Conservation (phyloP, 2,888 invertebrate genomes). For the Myopa testacea region DNA sequence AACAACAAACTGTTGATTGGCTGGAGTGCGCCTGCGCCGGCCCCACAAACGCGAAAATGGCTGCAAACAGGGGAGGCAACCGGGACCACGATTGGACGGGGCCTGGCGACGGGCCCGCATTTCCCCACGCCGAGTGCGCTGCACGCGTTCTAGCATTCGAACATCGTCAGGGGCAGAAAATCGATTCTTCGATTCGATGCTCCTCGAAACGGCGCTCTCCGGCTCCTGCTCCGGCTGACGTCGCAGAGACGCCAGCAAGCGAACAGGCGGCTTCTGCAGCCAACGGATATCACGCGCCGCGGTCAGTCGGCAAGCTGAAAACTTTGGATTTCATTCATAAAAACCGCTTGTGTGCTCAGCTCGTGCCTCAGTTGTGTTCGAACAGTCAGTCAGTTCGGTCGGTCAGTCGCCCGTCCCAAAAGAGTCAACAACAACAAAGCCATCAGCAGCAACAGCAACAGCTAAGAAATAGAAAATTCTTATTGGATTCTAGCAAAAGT, state of each 20-base stretch:
- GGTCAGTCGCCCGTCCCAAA: constrained; percentile 58
- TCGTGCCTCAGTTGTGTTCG: constrained; percentile 70
- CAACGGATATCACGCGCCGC: constrained; percentile 28
- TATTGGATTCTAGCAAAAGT: constrained; percentile 9
- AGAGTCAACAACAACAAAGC: constrained; percentile 21
- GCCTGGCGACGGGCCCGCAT: constrained; percentile 40
- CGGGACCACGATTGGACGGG: constrained; percentile 58
- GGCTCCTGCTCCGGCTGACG: not conserved
- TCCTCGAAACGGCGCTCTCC: constrained; percentile 40
- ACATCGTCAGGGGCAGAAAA: constrained; percentile 38
- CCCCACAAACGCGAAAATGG: constrained; percentile 65
- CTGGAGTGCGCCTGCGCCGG: constrained; percentile 67
- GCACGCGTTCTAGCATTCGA: constrained; percentile 41
- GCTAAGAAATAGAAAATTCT: constrained; percentile 18
- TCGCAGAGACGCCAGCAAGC: not conserved
- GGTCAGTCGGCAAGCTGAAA: not conserved
- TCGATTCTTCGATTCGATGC: constrained; percentile 35
- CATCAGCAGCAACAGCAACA: constrained; percentile 14
- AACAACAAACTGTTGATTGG: constrained; percentile 66
- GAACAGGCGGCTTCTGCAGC: constrained; percentile 37
- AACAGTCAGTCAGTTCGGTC: constrained; percentile 68
- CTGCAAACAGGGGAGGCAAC: constrained; percentile 66
- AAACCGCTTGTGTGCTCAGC: constrained; percentile 68
- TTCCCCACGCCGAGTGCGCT: constrained; percentile 43
- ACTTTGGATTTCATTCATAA: constrained; percentile 68